Evolutionary conservation across 2,113 vertebrate species (phyloP).

Genomic region (Pterophyllum scalare): DNA sequence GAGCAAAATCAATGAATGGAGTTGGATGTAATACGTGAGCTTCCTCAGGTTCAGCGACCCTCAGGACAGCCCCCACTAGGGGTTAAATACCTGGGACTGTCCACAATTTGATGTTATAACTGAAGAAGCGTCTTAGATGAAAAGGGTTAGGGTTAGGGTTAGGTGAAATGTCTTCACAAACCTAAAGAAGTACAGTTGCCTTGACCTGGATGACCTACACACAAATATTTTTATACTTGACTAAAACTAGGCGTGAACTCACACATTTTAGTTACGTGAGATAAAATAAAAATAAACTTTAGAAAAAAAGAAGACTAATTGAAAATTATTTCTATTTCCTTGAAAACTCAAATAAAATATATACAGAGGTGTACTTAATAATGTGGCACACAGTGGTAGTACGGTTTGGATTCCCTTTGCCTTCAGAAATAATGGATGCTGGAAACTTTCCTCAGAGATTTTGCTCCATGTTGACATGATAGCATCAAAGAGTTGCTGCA

Average conservation of each 20-base stretch:
- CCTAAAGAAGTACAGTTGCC: too few relatives aligned
- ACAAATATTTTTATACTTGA: background rate
- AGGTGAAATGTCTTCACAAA: too few relatives aligned
- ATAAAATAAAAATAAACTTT: background rate
- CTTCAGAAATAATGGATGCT: background rate
- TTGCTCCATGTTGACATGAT: too few relatives aligned
- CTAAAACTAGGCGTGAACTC: background rate
- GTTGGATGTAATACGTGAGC: background rate
- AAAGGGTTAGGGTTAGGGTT: too few relatives aligned
- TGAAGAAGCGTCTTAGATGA: too few relatives aligned
- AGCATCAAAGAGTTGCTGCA: too few relatives aligned
- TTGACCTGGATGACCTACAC: too few relatives aligned
- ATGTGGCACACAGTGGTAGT: background rate
- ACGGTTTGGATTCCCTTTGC: background rate
- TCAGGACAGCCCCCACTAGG: too few relatives aligned
- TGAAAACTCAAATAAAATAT: background rate
- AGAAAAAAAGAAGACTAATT: background rate
- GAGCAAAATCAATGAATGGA: background rate
- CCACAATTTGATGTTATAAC: too few relatives aligned
- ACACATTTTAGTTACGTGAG: background rate
- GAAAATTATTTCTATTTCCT: fast-evolving
- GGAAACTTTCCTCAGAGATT: too few relatives aligned
- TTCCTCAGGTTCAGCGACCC: background rate
- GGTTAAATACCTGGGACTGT: too few relatives aligned
- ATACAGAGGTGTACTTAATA: background rate